Evolutionary conservation across 2,797 vertebrate species (phyloP).

Genomic region (Sus cebifrons): DNA sequence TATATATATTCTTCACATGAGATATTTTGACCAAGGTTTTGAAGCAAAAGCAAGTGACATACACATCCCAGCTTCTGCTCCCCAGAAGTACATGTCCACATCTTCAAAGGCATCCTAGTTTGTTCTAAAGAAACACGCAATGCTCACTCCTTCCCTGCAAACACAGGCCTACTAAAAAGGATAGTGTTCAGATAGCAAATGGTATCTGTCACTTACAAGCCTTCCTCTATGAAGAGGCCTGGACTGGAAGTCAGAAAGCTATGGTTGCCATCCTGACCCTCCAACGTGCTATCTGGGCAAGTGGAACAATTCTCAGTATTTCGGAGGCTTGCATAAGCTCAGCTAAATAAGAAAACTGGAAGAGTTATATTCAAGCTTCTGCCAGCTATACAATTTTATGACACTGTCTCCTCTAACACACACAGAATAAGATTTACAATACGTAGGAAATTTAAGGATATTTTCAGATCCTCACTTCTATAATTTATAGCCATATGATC

Average conservation of each 20-base stretch:
- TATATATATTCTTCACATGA: background rate
- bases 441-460: background rate
- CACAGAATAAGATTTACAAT: background rate
- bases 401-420: background rate
- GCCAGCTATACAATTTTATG: background rate
- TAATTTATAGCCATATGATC: background rate
- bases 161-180: background rate
- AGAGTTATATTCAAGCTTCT: background rate
- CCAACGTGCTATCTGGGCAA: background rate
- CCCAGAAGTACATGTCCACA: background rate
- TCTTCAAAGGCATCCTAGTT: background rate
- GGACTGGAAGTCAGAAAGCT: background rate
- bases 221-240: background rate
- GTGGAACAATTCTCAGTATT: background rate
- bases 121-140: background rate
- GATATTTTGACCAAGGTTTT: background rate
- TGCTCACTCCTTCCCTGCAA: background rate
- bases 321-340: background rate
- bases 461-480: constrained; percentile 13
- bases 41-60: background rate
- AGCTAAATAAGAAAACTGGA: background rate
- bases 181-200: background rate
- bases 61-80: background rate
- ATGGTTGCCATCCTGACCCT: no score
- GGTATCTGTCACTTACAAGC: background rate